Evolutionary conservation across 2,797 vertebrate species (phyloP).

Genomic region (Lagodon rhomboides): DNA sequence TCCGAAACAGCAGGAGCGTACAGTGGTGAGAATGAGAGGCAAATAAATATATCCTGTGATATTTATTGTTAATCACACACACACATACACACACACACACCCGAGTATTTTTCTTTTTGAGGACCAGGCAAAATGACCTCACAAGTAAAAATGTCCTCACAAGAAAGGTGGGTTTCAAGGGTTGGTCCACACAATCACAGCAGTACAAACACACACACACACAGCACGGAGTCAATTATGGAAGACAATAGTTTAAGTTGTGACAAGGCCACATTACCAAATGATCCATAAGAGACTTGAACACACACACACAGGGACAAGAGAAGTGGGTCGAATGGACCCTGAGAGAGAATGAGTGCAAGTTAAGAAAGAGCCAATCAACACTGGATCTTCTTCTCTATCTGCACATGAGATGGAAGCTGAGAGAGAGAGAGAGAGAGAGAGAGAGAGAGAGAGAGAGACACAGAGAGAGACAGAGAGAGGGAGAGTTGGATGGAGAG

Average conservation of each 20-base stretch:
- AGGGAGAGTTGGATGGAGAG: conserved; percentile 29
- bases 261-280: conserved; percentile 51
- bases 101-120: too few species aligned
- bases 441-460: background rate
- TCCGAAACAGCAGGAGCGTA: conserved; percentile 22
- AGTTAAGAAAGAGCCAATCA: conserved; percentile 58
- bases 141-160: too few species aligned
- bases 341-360: conserved; percentile 65
- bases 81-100: background rate
- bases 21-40: background rate
- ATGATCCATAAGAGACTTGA: conserved; percentile 47
- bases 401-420: conserved; percentile 30
- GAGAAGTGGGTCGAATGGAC: conserved; percentile 76
- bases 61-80: background rate
- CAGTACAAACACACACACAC: too few species aligned
- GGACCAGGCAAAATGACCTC: too few species aligned
- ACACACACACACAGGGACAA: conserved; percentile 24
- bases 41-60: conserved; percentile 5
- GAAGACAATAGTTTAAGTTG: conserved; percentile 36
- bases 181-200: too few species aligned
- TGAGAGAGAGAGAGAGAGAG: conserved; percentile 20
- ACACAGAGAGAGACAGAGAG: background rate
- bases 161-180: too few species aligned
- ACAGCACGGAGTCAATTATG: conserved; percentile 30
- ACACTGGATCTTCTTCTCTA: conserved; percentile 35